A percentile compares a stretch with the other conserved stretches of the same genome.
Evolutionary conservation across 2,113 vertebrate species (phyloP).

Genomic region (Tetraodon nigroviridis): DNA sequence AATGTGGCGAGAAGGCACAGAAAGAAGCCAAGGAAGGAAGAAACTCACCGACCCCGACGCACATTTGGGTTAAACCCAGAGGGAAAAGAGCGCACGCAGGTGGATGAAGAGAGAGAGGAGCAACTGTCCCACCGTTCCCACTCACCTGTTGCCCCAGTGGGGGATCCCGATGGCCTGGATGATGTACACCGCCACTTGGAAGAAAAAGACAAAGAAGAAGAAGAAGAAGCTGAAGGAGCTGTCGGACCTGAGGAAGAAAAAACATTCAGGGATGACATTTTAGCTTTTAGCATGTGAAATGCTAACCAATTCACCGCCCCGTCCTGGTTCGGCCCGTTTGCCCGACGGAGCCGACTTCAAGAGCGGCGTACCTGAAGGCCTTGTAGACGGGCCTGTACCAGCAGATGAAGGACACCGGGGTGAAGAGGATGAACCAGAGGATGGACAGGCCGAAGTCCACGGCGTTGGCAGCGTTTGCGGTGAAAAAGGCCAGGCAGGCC

Average conservation of each 20-base stretch:
- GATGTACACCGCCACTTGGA: constrained; percentile 90
- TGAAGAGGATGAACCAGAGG: constrained; percentile 94
- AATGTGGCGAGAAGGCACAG: constrained; percentile 29
- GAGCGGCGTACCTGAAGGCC: constrained; percentile 84
- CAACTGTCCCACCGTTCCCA: background rate
- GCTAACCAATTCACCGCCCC: background rate
- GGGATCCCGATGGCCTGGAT: constrained; percentile 92
- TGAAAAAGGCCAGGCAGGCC: constrained; percentile 90
- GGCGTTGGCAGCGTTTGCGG: constrained; percentile 37
- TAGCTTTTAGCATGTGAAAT: background rate
- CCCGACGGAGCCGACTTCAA: no score
- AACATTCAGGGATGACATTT: background rate
- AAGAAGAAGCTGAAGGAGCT: constrained; percentile 99
- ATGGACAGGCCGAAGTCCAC: constrained; percentile 93
- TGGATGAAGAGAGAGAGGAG: background rate
- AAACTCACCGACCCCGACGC: constrained; percentile 1
- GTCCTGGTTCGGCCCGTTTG: no score
- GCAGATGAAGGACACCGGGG: constrained; percentile 90
- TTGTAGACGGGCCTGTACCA: constrained; percentile 98
- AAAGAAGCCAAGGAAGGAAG: constrained; percentile 33
- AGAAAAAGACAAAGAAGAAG: constrained; percentile 97
- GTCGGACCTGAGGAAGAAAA: constrained; percentile 83
- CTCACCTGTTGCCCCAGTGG: constrained; percentile 91
- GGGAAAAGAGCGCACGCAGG: constrained; percentile 5
- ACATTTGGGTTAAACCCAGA: constrained; percentile 7